These are phyloP conservation scores for Macrochelys suwanniensis DNA, from an alignment of 2,797 vertebrate genomes.

Conservation along the genomic window DNA sequence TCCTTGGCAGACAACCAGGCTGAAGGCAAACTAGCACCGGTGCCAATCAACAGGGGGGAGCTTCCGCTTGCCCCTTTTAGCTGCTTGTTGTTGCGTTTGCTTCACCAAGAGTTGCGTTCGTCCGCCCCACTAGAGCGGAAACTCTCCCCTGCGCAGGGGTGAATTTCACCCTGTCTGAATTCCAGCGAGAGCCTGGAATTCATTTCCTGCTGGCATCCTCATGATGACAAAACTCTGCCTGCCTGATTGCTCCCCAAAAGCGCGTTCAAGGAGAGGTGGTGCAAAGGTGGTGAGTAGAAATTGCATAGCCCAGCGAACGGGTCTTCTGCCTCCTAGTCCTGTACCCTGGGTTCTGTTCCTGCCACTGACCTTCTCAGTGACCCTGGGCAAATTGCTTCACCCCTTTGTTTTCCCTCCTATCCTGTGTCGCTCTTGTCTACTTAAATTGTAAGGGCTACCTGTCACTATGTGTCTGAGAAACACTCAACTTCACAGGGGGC, in stretches of 20 bases:
- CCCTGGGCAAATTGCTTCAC: neutral
- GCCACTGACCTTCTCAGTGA: neutral
- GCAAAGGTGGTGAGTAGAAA: neutral
- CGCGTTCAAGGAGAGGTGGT: neutral
- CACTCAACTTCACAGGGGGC: neutral
- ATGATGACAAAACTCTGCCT: neutral
- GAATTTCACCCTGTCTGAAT: neutral
- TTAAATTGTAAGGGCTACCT: neutral
- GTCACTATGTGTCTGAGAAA: neutral
- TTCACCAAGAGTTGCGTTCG: neutral
- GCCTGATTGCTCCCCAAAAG: neutral
- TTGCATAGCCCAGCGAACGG: neutral
- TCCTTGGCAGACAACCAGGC: neutral
- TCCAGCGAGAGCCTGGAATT: neutral
- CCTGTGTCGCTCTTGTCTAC: neutral
- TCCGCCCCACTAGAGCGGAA: neutral
- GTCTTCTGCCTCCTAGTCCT: neutral
- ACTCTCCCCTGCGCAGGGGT: neutral
- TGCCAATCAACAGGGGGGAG: neutral
- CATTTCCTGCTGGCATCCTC: neutral
- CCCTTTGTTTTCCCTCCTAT: neutral
- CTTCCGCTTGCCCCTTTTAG: neutral
- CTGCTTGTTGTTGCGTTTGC: neutral
- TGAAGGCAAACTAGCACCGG: neutral
- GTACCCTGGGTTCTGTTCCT: neutral